Percentiles rank a stretch among this genome's conserved stretches.
These are phyloP conservation scores for Drosophila punjabiensis DNA, from an alignment of 1,140 invertebrate genomes.

Conservation along the genomic window DNA sequence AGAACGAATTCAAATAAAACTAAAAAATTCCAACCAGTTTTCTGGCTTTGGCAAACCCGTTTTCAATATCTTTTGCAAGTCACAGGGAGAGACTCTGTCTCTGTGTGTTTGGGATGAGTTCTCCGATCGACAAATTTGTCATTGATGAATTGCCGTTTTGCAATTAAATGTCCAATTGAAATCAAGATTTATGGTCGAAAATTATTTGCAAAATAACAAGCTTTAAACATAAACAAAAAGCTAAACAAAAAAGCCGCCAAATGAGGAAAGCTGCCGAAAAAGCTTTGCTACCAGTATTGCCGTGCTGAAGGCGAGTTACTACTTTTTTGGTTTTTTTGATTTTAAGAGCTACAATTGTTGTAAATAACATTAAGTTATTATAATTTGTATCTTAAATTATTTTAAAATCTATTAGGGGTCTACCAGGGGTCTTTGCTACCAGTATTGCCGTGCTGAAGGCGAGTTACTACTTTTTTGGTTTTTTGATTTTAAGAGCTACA, in stretches of 20 bases:
- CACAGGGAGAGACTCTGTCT: not conserved
- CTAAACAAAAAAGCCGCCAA: conserved; percentile 9
- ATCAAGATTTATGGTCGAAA: conserved; percentile 17
- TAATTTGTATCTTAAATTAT: no score
- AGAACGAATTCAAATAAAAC: conserved; percentile 62
- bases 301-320: conserved; percentile 29
- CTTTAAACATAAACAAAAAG: conserved; percentile 22
- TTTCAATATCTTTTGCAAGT: conserved; percentile 37
- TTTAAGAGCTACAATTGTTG: not conserved
- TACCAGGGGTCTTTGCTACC: no score
- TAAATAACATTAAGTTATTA: not conserved
- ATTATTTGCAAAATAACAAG: conserved; percentile 5
- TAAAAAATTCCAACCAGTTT: conserved; percentile 53
- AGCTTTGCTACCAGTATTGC: conserved; percentile 66
- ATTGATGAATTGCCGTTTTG: conserved; percentile 41
- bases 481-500: not conserved
- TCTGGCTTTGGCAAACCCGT: conserved; percentile 47
- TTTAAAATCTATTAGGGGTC: not conserved
- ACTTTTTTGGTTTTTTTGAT: conserved; percentile 14
- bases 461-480: conserved; percentile 15
- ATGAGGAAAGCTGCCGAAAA: conserved; percentile 13
- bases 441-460: conserved; percentile 59
- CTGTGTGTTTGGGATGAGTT: conserved; percentile 31
- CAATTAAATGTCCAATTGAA: conserved; percentile 35
- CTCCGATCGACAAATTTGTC: conserved; percentile 33